Evolutionary conservation across 2,113 vertebrate genomes (phyloP).

Genomic region (Nycticryphes semicollaris): DNA sequence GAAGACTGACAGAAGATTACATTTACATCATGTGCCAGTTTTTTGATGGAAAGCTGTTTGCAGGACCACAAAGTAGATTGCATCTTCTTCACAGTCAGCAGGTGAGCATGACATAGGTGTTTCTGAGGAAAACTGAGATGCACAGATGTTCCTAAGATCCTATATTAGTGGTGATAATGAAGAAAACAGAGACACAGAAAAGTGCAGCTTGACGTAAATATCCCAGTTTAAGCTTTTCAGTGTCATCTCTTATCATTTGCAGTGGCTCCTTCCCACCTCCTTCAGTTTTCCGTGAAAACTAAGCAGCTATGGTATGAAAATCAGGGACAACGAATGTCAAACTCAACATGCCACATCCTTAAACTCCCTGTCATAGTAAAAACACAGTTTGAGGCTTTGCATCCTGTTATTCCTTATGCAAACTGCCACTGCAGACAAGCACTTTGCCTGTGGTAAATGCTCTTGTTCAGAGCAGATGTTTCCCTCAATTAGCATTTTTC

Average conservation of each 20-base stretch:
- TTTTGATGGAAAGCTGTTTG: not conserved
- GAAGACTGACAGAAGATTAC: not conserved
- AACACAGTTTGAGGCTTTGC: slow-evolving; percentile 25
- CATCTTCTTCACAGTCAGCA: not conserved
- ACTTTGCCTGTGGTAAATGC: slow-evolving; percentile 69
- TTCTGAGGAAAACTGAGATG: not conserved
- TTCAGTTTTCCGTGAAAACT: slow-evolving; percentile 32
- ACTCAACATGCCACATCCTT: slow-evolving; percentile 5
- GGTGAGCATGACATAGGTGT: not conserved
- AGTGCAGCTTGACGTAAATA: not conserved
- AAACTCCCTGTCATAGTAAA: slow-evolving; percentile 44
- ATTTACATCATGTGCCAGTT: not conserved
- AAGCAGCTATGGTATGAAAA: slow-evolving; percentile 53
- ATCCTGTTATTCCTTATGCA: slow-evolving; percentile 45
- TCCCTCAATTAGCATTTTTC: slow-evolving; percentile 69
- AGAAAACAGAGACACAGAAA: not conserved
- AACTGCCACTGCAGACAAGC: slow-evolving; percentile 59
- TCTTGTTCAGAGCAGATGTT: slow-evolving; percentile 69
- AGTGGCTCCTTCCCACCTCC: slow-evolving; percentile 1
- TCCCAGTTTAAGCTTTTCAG: not conserved
- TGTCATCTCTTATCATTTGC: slow-evolving; percentile 20
- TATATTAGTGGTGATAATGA: not conserved
- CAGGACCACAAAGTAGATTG: not conserved
- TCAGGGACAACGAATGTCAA: slow-evolving; percentile 36
- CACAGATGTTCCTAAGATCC: not conserved